Base-by-base conservation (phyloP, 1,140 invertebrate genomes). In the Antheraea mylitta region DNA sequence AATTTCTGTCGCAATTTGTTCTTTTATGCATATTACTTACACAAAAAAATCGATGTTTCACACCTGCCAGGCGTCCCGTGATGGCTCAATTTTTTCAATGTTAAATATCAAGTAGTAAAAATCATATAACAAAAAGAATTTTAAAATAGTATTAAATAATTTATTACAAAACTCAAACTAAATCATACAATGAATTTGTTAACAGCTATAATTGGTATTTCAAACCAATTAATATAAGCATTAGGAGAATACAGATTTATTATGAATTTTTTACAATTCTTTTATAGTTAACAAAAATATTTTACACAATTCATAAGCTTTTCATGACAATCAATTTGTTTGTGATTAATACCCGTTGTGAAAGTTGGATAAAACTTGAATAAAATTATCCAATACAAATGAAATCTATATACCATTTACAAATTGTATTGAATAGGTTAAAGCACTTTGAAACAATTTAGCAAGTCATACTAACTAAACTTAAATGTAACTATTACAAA, bases 141-240 rank as follows among this genome's bases (percentile, higher is more conserved):
- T 53, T 9, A 53, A 53, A 53, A n/a, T 7, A 30, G 45, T 53
- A 53, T 53, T 53, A 53, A 53, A 53, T 53, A 53, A 53, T 53
- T 53, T 53, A 53, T 53, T 53, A 53, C 38, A 53, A 53, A 53
- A 53, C 45, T 53, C 45, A 53, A 53, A 53, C 45, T 53, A 53
- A 53, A 53, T 1, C 16, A 13, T 13, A 53, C 16, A n/a, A n/a
- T 53, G 16, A 53, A 13, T 53, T 16, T 42, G 38, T 42, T 42
- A 42, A 42, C 11, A 42, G 3, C 38, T 16, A 16, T 53, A 53
- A 53, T 53, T 53, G 45, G 9, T 53, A 53, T 16, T 16, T 53
- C 45, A 53, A 13, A 16, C 16, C 16, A n/a, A 53, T 53, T 16
- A 53, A 53, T 16, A 53, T 53, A 53, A 53, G 16, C 10, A 53